Evolutionary conservation across 2,888 invertebrate genomes (phyloP), one percentile per base, ranked within the genome.

Genomic region (Hirtodrosophila trivittata): DNA sequence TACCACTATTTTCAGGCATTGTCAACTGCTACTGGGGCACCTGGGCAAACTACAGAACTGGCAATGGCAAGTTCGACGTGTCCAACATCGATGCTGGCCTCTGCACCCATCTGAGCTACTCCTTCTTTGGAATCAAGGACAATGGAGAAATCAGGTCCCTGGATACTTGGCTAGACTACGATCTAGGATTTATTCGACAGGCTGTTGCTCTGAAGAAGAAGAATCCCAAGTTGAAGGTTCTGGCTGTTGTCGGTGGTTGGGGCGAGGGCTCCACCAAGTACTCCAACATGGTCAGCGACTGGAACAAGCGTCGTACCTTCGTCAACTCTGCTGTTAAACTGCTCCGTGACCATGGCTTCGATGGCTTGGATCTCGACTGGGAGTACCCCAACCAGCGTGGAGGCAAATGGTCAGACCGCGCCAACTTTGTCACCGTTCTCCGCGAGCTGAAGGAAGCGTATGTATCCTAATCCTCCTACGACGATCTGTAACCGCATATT

Each of bases 291-390:
- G 96, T 95, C 0, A 95, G 95, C 87, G 94, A 93, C 84, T 92
- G 94, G 0, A 91, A 92, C 0, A 93, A 95, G 1, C 92, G 97
- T 59, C 91, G 93, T 42, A 93, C 93, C 69, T 97, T 97, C 86
- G 93, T 96, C 13, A 91, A 93, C 1, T 94, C 95, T 69, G 95
- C 94, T 0, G 71, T 96, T 0, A 93, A 94, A 76, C 95, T 97
- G 87, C 92, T 97, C 60, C 93, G 94, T 55, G 93, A 94, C 69
- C 93, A 95, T 77, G 94, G 94, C 58, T 97, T 97, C 83, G 97
- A 97, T 86, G 98, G 97, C 7, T 91, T 98, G 45, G 97, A 98
- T 89, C 92, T 97, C 12, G 97, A 97, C 88, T 98, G 97, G 97
- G 97, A 97, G 87, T 97, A 97, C 88, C 97, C 97, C 1, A 95